phyloP scores from a whole-genome alignment of 2,113 vertebrate species.

The Agapornis roseicollis region DNA sequence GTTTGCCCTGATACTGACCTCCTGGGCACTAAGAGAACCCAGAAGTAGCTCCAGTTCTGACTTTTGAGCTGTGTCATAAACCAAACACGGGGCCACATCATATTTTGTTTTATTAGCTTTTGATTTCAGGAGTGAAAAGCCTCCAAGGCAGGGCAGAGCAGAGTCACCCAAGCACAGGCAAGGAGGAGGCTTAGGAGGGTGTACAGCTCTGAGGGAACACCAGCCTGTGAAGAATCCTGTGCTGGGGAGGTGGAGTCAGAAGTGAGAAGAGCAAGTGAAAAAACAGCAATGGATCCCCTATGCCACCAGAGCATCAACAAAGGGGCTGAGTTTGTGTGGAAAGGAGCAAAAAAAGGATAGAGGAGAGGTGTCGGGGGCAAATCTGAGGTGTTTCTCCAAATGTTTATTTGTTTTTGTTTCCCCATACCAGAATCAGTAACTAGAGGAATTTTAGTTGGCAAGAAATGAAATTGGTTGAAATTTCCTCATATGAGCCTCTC shows the following conservation, averaged over 20 bases:
- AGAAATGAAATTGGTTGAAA: neutral
- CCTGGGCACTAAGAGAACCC: neutral
- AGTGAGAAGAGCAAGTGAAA: neutral
- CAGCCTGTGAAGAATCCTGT: rapidly evolving
- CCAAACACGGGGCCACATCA: neutral
- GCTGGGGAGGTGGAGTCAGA: neutral
- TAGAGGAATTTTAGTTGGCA: neutral
- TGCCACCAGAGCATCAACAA: rapidly evolving
- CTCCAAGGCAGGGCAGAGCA: neutral
- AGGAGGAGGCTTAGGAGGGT: neutral
- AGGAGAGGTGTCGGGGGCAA: neutral
- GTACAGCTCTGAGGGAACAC: neutral
- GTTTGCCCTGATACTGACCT: neutral
- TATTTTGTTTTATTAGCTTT: neutral
- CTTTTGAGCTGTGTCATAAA: neutral
- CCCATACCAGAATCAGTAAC: neutral
- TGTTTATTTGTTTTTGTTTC: neutral
- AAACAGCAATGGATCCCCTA: neutral
- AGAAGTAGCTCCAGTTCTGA: neutral
- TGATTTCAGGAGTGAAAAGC: neutral
- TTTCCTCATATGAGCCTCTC: neutral
- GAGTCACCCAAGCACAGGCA: neutral
- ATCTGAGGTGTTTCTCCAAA: neutral
- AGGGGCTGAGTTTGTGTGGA: neutral
- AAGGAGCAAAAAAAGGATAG: neutral